A percentile compares a stretch with the other conserved stretches of the same genome.
phyloP scores from a whole-genome alignment of 2,797 vertebrate genomes.

The Neoniphon sammara region DNA sequence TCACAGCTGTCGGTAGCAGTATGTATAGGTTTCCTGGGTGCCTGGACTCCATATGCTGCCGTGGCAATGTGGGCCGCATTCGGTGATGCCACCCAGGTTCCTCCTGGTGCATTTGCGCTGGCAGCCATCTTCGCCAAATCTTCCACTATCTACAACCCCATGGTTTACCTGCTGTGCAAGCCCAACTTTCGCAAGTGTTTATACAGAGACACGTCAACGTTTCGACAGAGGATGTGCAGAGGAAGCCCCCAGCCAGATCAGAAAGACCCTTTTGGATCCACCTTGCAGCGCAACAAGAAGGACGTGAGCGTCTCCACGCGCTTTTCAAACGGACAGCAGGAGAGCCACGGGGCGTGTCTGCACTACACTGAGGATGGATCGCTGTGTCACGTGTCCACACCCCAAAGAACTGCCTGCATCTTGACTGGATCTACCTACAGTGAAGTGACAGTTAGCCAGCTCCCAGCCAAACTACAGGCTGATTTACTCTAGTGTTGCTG shows the following conservation, averaged over 20 bases:
- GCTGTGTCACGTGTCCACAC: conserved; percentile 42
- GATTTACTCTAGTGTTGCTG: conserved; percentile 69
- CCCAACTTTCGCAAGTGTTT: conserved; percentile 88
- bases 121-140: conserved; percentile 87
- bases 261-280: conserved; percentile 51
- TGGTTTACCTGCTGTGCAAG: conserved; percentile 88
- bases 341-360: conserved; percentile 71
- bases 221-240: conserved; percentile 80
- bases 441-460: conserved; percentile 74
- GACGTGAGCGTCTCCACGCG: conserved; percentile 70
- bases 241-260: conserved; percentile 56
- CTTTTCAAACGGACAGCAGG: conserved; percentile 72
- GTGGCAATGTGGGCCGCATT: conserved; percentile 87
- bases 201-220: conserved; percentile 75
- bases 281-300: conserved; percentile 67
- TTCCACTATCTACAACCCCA: conserved; percentile 88
- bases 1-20: conserved; percentile 87
- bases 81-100: conserved; percentile 77
- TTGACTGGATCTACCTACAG: conserved; percentile 71
- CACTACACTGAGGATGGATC: conserved; percentile 57
- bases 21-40: conserved; percentile 87
- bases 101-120: conserved; percentile 83
- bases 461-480: conserved; percentile 65
- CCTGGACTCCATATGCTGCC: conserved; percentile 88
- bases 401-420: conserved; percentile 75